phyloP scores from a whole-genome alignment of 2,888 invertebrate species.

The Allygus modestus region DNA sequence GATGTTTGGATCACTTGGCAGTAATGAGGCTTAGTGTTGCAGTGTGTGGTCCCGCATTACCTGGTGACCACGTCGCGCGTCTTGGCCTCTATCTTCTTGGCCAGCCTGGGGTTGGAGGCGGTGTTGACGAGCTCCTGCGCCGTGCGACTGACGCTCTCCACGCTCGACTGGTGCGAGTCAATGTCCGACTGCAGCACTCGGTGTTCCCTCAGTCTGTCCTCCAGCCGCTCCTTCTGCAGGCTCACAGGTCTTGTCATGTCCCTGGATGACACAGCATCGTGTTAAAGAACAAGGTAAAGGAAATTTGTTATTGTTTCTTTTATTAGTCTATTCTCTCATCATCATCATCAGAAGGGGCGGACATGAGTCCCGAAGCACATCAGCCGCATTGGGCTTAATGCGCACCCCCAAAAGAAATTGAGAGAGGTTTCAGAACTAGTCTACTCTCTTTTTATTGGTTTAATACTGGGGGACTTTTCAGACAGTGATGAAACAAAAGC shows the following conservation, averaged over 20 bases:
- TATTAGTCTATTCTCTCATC: too few relatives aligned
- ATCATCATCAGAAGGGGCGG: too few relatives aligned
- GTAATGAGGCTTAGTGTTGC: too few relatives aligned
- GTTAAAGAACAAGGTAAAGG: constrained; percentile 62
- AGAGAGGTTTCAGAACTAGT: too few relatives aligned
- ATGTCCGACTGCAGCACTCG: constrained; percentile 89
- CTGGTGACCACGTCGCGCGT: constrained; percentile 84
- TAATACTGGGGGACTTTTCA: too few relatives aligned
- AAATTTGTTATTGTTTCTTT: too few relatives aligned
- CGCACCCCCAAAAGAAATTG: too few relatives aligned
- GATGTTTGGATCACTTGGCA: too few relatives aligned
- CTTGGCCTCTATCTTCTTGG: constrained; percentile 92
- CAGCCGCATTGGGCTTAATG: too few relatives aligned
- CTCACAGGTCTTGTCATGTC: constrained; percentile 89
- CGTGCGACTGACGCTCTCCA: constrained; percentile 87
- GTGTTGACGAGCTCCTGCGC: constrained; percentile 89
- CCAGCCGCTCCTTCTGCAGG: constrained; percentile 88
- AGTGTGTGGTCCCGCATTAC: not conserved
- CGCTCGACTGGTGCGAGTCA: constrained; percentile 90
- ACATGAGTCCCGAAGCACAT: too few relatives aligned
- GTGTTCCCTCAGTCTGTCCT: constrained; percentile 94
- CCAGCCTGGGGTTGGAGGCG: constrained; percentile 90
- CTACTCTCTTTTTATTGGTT: too few relatives aligned
- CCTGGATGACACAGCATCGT: constrained; percentile 72
- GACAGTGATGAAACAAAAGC: too few relatives aligned